Evolutionary conservation across 2,888 invertebrate genomes (phyloP), one percentile per base, ranked within the genome.

Genomic region (Campoletis raptor): DNA sequence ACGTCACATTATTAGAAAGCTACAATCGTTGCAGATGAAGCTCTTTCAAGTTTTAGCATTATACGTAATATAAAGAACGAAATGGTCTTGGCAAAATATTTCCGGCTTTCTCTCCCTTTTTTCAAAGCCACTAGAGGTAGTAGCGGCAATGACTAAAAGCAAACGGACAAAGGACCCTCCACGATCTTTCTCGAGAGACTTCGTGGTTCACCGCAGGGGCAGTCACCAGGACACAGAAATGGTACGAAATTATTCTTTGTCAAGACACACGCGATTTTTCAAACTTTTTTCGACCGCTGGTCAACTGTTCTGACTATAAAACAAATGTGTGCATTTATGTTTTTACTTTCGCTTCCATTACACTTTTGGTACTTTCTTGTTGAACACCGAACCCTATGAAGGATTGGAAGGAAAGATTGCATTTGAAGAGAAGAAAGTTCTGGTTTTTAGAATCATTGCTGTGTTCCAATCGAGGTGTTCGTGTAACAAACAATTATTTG

Each of bases 161-260:
- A 48, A 69, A 74, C 74, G 42, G 21, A 67, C 76, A 52, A 83
- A 83, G 70, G 82, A 85, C 79, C 79, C 52, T 74, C 76, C n/a
- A 45, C 48, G 76, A 86, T 81, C 12, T 76, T 83, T 66, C 66
- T 45, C 82, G 64, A n/a, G 74, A 80, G 45, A 76, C 37, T 54
- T 54, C 52, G 24, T 67, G 64, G 24, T 7, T 57, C 84, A 69
- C 74, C 69, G 64, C 80, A 54, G 76, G 64, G 54, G 8, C 48
- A n/a, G 24, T 40, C 54, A 24, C 54, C n/a, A 40, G 42, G 45
- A 61, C 42, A 61, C 70, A 70, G 36, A 80, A 70, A 80, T 45
- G 37, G 37, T 73, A 73, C 52, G 40, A 42, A 57, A 54, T 74
- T 42, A 66, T 66, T 81, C 81, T 30, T 66, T 73, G 66, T 67